Evolutionary conservation across 2,797 vertebrate genomes (phyloP).

Genomic region (Accipiter badius): DNA sequence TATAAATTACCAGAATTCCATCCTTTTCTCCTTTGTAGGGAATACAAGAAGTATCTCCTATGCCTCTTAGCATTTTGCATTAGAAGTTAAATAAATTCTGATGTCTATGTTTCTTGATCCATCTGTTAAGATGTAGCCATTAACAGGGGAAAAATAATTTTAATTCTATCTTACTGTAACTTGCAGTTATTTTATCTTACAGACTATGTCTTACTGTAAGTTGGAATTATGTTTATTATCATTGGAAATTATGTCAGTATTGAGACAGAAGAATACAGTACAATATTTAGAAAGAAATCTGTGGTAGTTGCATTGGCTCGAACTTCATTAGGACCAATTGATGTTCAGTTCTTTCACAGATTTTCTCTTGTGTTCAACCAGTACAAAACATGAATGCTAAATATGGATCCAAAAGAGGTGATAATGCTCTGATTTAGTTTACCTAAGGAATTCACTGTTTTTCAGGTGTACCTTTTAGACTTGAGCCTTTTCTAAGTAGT

Average conservation of each 20-base stretch:
- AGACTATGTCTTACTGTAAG: not conserved
- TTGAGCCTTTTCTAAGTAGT: not conserved
- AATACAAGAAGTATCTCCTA: not conserved
- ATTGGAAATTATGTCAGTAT: not conserved
- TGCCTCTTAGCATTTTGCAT: not conserved
- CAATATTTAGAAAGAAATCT: not conserved
- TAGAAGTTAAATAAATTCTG: not conserved
- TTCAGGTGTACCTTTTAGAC: not conserved
- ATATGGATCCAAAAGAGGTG: not conserved
- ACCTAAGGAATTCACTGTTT: not conserved
- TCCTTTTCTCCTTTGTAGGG: not conserved
- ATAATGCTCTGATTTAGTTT: not conserved
- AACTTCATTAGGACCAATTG: not conserved
- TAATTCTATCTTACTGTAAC: not conserved
- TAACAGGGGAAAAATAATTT: not conserved
- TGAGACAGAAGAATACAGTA: not conserved
- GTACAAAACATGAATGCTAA: not conserved
- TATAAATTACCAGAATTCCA: not conserved
- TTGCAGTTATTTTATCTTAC: not conserved
- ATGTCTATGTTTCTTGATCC: not conserved
- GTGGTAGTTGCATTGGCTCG: not conserved
- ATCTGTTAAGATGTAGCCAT: not conserved
- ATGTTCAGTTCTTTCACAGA: not conserved
- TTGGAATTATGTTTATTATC: not conserved
- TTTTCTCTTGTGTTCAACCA: not conserved